Percentiles rank a stretch among this genome's conserved stretches.
These are phyloP conservation scores for Physocephala rufipes DNA, from an alignment of 2,888 invertebrate species.

Conservation along the genomic window DNA sequence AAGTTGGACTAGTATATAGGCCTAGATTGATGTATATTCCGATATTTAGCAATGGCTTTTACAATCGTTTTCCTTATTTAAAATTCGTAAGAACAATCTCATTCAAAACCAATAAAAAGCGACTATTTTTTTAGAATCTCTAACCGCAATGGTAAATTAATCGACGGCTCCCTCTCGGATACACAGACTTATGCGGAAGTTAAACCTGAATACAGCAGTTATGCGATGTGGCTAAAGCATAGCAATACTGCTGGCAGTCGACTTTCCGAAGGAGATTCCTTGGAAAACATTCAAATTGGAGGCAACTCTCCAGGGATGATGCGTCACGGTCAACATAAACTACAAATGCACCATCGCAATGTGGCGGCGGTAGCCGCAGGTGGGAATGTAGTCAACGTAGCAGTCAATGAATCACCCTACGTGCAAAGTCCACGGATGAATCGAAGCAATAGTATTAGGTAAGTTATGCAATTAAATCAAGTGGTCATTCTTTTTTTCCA, in stretches of 20 bases:
- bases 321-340: slow-evolving; percentile 67
- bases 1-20: no score
- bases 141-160: slow-evolving; percentile 67
- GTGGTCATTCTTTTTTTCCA: neutral
- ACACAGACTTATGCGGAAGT: slow-evolving; percentile 80
- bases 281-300: slow-evolving; percentile 78
- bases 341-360: slow-evolving; percentile 58
- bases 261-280: slow-evolving; percentile 89
- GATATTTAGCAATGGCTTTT: no score
- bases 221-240: slow-evolving; percentile 87
- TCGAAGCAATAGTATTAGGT: slow-evolving; percentile 94
- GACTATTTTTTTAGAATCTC: slow-evolving; percentile 51
- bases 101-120: no score
- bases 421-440: slow-evolving; percentile 76
- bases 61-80: no score
- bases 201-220: slow-evolving; percentile 82
- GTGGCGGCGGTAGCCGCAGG: slow-evolving; percentile 42
- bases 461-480: slow-evolving; percentile 56
- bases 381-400: slow-evolving; percentile 38
- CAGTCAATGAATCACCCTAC: slow-evolving; percentile 61
- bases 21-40: no score
- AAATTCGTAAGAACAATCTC: no score
- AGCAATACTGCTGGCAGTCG: slow-evolving; percentile 82
- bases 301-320: slow-evolving; percentile 72
- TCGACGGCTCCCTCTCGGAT: slow-evolving; percentile 86